These are phyloP conservation scores for Archegozetes longisetosus DNA, from an alignment of 1,140 invertebrate species.

Conservation along the genomic window DNA sequence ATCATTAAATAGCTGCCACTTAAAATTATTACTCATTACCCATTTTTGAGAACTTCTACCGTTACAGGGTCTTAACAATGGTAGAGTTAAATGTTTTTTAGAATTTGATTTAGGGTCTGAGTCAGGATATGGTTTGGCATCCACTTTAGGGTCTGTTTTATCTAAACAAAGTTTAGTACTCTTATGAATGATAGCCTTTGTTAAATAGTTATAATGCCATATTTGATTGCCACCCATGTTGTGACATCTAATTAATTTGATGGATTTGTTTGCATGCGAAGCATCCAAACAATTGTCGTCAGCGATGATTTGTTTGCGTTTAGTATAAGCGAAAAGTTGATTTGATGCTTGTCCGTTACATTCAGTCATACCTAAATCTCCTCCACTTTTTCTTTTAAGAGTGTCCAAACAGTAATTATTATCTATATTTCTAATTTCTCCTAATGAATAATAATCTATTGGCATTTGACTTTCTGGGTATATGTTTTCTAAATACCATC, in stretches of 20 bases:
- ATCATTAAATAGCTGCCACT: too few relatives aligned
- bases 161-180: slow-evolving; percentile 82
- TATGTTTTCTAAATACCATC: slow-evolving; percentile 81
- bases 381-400: slow-evolving; percentile 81
- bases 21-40: slow-evolving; percentile 88
- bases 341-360: slow-evolving; percentile 96
- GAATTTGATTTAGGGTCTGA: too few relatives aligned
- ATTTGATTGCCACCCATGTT: slow-evolving; percentile 85
- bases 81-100: slow-evolving; percentile 30
- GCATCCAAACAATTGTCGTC: slow-evolving; percentile 90
- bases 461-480: slow-evolving; percentile 91
- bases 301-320: slow-evolving; percentile 90
- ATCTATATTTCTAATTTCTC: slow-evolving; percentile 81
- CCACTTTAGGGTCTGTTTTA: slow-evolving; percentile 44
- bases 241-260: slow-evolving; percentile 79
- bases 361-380: slow-evolving; percentile 78
- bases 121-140: too few relatives aligned
- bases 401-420: slow-evolving; percentile 82
- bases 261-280: slow-evolving; percentile 49
- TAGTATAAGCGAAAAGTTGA: slow-evolving; percentile 92
- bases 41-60: slow-evolving; percentile 59
- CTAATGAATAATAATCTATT: slow-evolving; percentile 83
- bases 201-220: slow-evolving; percentile 63
- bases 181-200: slow-evolving; percentile 67
- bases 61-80: slow-evolving; percentile 58